Base-by-base conservation (phyloP, 2,888 invertebrate genomes). In the Hydrotaea diabolus region DNA sequence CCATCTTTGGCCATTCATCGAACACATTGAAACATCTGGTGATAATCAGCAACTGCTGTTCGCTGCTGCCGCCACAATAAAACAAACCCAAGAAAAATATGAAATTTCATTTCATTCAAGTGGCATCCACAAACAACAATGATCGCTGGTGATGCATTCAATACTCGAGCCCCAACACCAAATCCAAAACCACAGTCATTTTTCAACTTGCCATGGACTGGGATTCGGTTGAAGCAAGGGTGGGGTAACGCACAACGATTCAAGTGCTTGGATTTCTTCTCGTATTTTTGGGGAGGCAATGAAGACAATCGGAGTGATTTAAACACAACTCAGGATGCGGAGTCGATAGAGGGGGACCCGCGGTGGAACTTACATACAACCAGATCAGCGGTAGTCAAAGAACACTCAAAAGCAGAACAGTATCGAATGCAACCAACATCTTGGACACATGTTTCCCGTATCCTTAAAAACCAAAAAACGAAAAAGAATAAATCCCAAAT, bases 1-100 rank as follows among this genome's bases (percentile, higher is more conserved):
- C 17, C 53, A 49, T 26, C 31, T 79, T 77, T 77, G 79, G 82
- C 72, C 69, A 79, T 77, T 83, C 76, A 69, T 76, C 21, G 82
- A 81, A 80, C 85, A 81, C 82, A 85, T 81, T 84, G 78, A 82
- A 86, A 86, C 85, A 86, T 86, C 86, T 86, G 86, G 85, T 86
- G 83, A 86, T 82, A 84, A 85, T 85, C 85, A 84, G 83, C 81
- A 72, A 82, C 64, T 78, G 76, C 57, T 49, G 17, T 5, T 53
- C 2, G 76, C 23, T 36, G 46, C 13, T 36, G 59, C 15, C 2
- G n/a, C 36, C 15, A 8, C 39, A 39, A 31, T 31, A 2, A 31
- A 36, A 13, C 62, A 59, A 26, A 59, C 59, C 62, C n/a, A 1
- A 64, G 15, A 69, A 23, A 69, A 69, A 69, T 69, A 69, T 69